Evolutionary conservation across 2,113 vertebrate species (phyloP).

Genomic region (Toxotes jaculatrix): DNA sequence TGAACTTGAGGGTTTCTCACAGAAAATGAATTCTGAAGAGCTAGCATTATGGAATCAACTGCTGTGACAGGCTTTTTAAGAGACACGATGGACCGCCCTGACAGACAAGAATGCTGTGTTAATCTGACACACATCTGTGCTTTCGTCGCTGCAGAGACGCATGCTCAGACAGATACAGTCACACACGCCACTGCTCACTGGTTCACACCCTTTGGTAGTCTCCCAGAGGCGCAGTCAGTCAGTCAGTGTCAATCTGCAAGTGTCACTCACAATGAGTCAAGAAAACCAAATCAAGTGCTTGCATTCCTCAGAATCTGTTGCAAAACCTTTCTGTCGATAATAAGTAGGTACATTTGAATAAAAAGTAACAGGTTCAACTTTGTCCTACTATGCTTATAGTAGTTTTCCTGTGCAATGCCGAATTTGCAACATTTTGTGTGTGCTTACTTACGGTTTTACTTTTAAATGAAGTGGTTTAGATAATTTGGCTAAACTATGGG

Average conservation of each 20-base stretch:
- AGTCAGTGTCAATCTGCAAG: slow-evolving; percentile 71
- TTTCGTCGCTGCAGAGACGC: slow-evolving; percentile 57
- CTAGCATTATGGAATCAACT: neutral
- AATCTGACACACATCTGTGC: slow-evolving; percentile 61
- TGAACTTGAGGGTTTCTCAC: neutral
- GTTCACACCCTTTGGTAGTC: slow-evolving; percentile 61
- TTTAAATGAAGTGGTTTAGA: neutral
- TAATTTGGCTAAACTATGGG: neutral
- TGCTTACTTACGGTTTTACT: neutral
- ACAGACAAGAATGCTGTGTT: slow-evolving; percentile 66
- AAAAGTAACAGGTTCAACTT: slow-evolving; percentile 9
- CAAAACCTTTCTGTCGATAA: slow-evolving; percentile 21
- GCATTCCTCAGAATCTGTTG: slow-evolving; percentile 48
- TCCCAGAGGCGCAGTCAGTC: slow-evolving; percentile 64
- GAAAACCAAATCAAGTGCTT: slow-evolving; percentile 53
- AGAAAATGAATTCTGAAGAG: slow-evolving; percentile 3
- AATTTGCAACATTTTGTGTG: neutral
- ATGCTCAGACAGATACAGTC: slow-evolving; percentile 60
- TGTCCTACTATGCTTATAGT: neutral
- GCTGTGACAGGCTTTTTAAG: slow-evolving; percentile 42
- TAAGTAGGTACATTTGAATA: slow-evolving; percentile 20
- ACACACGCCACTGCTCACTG: slow-evolving; percentile 47
- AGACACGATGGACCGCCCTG: slow-evolving; percentile 40
- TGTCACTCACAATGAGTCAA: slow-evolving; percentile 42
- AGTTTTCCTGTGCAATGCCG: neutral